Percentiles rank a stretch among this genome's conserved stretches.
Conservation (phyloP, 2,113 vertebrate species). For the Isichthys henryi region DNA sequence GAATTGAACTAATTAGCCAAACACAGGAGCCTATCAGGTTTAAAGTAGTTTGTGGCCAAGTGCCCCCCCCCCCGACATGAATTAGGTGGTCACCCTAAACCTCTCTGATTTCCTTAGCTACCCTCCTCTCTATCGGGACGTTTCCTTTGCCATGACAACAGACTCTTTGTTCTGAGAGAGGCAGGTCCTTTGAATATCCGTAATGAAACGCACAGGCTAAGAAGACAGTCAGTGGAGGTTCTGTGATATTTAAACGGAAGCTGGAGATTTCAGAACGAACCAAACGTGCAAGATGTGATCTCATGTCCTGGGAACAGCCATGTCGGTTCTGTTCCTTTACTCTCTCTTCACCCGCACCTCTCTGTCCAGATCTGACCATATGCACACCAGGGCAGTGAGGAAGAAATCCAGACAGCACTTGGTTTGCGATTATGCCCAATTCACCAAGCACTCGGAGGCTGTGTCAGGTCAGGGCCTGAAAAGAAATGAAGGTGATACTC, state of each 20-base stretch:
- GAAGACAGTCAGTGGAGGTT: constrained; percentile 42
- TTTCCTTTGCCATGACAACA: constrained; percentile 22
- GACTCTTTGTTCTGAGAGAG: constrained; percentile 14
- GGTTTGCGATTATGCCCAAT: constrained; percentile 47
- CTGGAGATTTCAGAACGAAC: constrained; percentile 1
- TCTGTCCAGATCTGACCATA: constrained; percentile 28
- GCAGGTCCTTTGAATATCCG: constrained; percentile 3
- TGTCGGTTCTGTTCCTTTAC: neutral
- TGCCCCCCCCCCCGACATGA: neutral
- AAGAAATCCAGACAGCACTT: constrained; percentile 20
- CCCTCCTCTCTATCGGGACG: constrained; percentile 7
- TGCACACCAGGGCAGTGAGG: constrained; percentile 23
- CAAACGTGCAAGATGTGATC: constrained; percentile 22
- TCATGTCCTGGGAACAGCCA: constrained; percentile 32
- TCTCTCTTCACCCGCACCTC: neutral
- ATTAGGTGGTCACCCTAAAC: neutral
- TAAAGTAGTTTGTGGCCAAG: too few species aligned
- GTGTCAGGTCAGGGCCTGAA: constrained; percentile 23
- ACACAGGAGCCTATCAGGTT: too few species aligned
- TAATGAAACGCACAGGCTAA: constrained; percentile 41
- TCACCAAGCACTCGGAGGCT: constrained; percentile 49
- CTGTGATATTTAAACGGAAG: constrained; percentile 48
- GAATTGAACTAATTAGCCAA: too few species aligned
- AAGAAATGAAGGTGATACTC: constrained; percentile 29
- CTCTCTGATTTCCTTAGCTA: constrained; percentile 19